phyloP scores from a whole-genome alignment of 2,888 invertebrate genomes.

The Terebella lapidaria region DNA sequence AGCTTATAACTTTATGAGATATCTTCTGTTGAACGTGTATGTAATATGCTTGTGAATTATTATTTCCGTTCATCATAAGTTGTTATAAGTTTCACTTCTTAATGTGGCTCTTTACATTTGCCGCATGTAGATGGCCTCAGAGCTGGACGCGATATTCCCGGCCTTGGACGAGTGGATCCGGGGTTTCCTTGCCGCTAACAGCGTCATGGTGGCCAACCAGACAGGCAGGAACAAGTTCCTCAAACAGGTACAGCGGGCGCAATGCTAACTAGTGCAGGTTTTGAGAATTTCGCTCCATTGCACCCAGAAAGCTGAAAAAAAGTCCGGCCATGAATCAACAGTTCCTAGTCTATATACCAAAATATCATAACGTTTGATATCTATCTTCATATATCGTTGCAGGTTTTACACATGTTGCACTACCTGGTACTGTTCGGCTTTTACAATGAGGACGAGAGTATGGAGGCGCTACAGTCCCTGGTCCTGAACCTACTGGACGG shows the following conservation, averaged over 20 bases:
- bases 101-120: too few species aligned
- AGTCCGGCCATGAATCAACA: too few species aligned
- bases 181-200: constrained; percentile 46
- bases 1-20: background rate
- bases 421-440: constrained; percentile 51
- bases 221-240: constrained; percentile 51
- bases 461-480: constrained; percentile 44
- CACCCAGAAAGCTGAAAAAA: too few species aligned
- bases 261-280: constrained; percentile 2
- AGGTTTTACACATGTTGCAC: constrained; percentile 50
- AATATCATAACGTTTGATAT: background rate
- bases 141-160: constrained; percentile 49
- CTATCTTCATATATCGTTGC: background rate
- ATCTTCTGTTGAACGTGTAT: background rate
- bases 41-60: too few species aligned
- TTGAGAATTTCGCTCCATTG: too few species aligned
- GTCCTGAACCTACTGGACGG: constrained; percentile 50
- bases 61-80: too few species aligned
- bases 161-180: constrained; percentile 49
- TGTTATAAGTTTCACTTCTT: too few species aligned
- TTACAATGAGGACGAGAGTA: constrained; percentile 48
- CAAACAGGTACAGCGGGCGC: constrained; percentile 44
- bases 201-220: constrained; percentile 46
- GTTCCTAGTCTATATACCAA: too few species aligned
- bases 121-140: too few species aligned